phyloP scores from a whole-genome alignment of 2,113 vertebrate genomes.

The Aldabrachelys gigantea region DNA sequence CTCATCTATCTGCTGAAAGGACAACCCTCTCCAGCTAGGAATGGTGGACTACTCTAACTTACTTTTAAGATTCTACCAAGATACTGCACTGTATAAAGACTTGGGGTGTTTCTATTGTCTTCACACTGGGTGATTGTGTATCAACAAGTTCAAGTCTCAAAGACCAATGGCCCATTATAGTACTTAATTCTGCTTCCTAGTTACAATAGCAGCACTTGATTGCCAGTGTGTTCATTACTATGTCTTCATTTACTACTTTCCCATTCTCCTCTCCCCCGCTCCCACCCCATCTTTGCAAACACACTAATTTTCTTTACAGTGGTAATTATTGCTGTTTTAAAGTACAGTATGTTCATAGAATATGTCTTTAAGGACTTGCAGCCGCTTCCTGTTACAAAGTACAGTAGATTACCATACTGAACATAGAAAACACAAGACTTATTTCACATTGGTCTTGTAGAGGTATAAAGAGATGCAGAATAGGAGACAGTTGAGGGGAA shows the following conservation, averaged over 20 bases:
- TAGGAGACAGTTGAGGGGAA: constrained; percentile 32
- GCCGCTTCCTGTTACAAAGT: constrained; percentile 52
- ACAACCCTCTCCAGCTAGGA: background rate
- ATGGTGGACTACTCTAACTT: rapidly evolving
- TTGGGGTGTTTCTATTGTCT: rapidly evolving
- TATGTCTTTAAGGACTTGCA: constrained; percentile 52
- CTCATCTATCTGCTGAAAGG: background rate
- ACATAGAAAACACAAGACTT: constrained; percentile 67
- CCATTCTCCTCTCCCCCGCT: background rate
- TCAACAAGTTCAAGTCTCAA: background rate
- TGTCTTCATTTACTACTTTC: background rate
- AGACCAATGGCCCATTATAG: background rate
- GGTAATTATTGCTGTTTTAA: constrained; percentile 80
- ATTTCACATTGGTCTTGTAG: constrained; percentile 49
- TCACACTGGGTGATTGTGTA: background rate
- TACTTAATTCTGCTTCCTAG: constrained; percentile 5
- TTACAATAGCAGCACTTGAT: constrained; percentile 2
- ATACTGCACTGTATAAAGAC: rapidly evolving
- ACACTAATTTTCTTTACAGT: constrained; percentile 56
- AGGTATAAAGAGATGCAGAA: constrained; percentile 48
- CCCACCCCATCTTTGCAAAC: background rate
- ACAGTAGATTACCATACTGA: constrained; percentile 69
- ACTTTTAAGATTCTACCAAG: background rate
- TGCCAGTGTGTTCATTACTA: background rate
- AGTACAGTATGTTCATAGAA: constrained; percentile 2